Percentiles rank a stretch among this genome's conserved stretches.
phyloP scores from a whole-genome alignment of 2,797 vertebrate species.

The Acestrorhynchus altus region DNA sequence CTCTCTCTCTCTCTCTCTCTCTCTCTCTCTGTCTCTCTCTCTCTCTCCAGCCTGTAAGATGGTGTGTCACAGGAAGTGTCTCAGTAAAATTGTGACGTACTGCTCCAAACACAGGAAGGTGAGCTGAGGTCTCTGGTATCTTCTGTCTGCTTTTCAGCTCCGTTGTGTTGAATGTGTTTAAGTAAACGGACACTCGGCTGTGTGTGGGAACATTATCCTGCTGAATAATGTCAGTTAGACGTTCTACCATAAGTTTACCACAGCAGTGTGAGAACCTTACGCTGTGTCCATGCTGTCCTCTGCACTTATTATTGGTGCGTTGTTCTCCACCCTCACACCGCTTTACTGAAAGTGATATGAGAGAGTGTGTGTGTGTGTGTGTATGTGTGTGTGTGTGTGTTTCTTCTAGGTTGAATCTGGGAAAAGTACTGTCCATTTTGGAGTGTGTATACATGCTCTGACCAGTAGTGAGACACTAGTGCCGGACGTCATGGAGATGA shows the following conservation, averaged over 20 bases:
- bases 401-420: constrained; percentile 70
- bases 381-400: neutral
- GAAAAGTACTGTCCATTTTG: constrained; percentile 83
- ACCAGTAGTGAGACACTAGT: constrained; percentile 81
- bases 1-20: constrained; percentile 28
- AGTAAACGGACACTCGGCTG: too few relatives aligned
- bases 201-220: too few relatives aligned
- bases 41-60: constrained; percentile 88
- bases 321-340: too few relatives aligned
- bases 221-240: too few relatives aligned
- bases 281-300: too few relatives aligned
- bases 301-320: too few relatives aligned
- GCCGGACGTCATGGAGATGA: constrained; percentile 88
- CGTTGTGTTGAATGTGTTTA: too few relatives aligned
- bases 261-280: too few relatives aligned
- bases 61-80: constrained; percentile 95
- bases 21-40: constrained; percentile 25
- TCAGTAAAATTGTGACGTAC: constrained; percentile 84
- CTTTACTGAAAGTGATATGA: too few relatives aligned
- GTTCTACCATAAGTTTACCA: too few relatives aligned
- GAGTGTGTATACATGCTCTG: constrained; percentile 85
- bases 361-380: neutral
- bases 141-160: neutral
- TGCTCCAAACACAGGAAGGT: constrained; percentile 87
- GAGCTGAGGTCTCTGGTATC: constrained; percentile 35